Conservation (phyloP, 2,888 invertebrate genomes). For the Xanthia togata region DNA sequence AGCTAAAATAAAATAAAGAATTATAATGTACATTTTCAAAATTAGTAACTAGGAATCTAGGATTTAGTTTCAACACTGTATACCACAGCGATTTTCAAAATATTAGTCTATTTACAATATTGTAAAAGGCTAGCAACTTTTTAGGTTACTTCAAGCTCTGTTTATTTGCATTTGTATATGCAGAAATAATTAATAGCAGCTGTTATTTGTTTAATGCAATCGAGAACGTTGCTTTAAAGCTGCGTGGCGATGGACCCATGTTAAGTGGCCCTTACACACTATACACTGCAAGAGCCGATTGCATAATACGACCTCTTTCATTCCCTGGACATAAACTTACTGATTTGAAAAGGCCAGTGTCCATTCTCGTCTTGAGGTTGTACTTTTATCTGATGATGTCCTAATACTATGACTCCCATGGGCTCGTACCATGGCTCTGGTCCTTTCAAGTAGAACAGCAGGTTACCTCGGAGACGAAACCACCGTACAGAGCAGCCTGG, state of each 20-base stretch:
- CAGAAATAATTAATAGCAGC: not conserved
- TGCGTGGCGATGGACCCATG: not conserved
- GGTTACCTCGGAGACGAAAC: slow-evolving; percentile 97
- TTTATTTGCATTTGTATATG: not conserved
- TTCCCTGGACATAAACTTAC: slow-evolving; percentile 86
- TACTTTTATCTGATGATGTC: slow-evolving; percentile 95
- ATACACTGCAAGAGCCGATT: not conserved
- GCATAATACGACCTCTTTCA: not conserved
- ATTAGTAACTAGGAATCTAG: not conserved
- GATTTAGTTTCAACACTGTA: not conserved
- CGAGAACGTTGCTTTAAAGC: not conserved
- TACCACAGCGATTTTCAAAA: not conserved
- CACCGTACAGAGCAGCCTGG: slow-evolving; percentile 89
- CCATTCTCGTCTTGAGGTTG: slow-evolving; percentile 92
- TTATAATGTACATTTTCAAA: not conserved
- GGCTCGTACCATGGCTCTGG: slow-evolving; percentile 97
- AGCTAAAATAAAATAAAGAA: slow-evolving; percentile 86
- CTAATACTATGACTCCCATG: slow-evolving; percentile 96
- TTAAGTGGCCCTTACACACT: not conserved
- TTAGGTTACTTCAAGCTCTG: not conserved
- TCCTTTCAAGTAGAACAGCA: slow-evolving; percentile 97
- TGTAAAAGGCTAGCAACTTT: not conserved
- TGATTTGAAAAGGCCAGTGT: slow-evolving; percentile 95
- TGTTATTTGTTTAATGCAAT: slow-evolving; percentile 1
- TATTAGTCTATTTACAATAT: not conserved